A percentile compares a stretch with the other conserved stretches of the same genome.
phyloP scores from a whole-genome alignment of 2,113 vertebrate genomes.

The Odontesthes bonariensis region DNA sequence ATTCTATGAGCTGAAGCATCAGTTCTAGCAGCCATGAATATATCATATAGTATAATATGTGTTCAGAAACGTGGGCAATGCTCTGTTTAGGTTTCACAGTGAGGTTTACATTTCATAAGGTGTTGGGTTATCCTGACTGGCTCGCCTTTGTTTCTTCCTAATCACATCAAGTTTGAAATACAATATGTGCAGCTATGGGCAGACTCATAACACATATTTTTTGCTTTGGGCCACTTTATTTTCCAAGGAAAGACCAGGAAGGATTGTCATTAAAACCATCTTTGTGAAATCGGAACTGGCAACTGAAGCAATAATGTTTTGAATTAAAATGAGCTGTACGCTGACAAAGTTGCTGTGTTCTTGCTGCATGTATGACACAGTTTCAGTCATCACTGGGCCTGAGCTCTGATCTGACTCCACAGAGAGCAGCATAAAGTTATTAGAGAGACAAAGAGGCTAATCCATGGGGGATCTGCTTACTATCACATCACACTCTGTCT shows the following conservation, averaged over 20 bases:
- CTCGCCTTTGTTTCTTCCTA: too few relatives aligned
- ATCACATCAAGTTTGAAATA: too few relatives aligned
- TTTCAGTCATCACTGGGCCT: conserved; percentile 12
- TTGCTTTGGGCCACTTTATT: conserved; percentile 9
- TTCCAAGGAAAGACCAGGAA: background rate
- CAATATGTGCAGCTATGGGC: background rate
- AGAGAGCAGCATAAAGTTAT: conserved; percentile 41
- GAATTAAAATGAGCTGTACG: conserved; percentile 27
- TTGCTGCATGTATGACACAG: conserved; percentile 4
- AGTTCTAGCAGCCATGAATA: too few relatives aligned
- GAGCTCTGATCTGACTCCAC: conserved; percentile 24
- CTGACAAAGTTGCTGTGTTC: conserved; percentile 10
- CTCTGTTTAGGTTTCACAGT: too few relatives aligned
- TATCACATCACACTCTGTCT: conserved; percentile 49
- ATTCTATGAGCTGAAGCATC: too few relatives aligned
- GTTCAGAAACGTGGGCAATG: too few relatives aligned
- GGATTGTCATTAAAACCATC: conserved; percentile 8
- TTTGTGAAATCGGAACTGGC: conserved; percentile 10
- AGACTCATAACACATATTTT: conserved; percentile 4
- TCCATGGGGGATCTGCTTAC: conserved; percentile 54
- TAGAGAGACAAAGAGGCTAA: conserved; percentile 34
- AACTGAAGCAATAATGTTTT: conserved; percentile 9
- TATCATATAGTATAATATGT: too few relatives aligned
- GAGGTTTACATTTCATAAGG: too few relatives aligned
- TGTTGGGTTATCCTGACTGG: too few relatives aligned